phyloP scores from a whole-genome alignment of 2,113 vertebrate genomes.

The Aix galericulata region DNA sequence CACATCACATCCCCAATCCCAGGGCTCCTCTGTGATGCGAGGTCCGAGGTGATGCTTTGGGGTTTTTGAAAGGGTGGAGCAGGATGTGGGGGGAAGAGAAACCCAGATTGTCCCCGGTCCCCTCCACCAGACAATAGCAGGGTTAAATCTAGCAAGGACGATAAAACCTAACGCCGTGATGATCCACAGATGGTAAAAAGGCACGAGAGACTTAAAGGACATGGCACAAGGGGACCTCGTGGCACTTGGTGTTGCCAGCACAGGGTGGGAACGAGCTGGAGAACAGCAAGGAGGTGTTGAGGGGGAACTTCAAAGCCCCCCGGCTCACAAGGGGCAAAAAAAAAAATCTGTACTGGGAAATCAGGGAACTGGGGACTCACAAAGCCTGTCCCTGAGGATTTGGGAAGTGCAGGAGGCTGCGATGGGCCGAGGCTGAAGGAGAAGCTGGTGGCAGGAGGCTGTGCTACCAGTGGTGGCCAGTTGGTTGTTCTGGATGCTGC shows the following conservation, averaged over 20 bases:
- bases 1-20: accelerated
- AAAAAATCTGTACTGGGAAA: not conserved
- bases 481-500: not conserved
- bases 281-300: too few relatives aligned
- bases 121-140: not conserved
- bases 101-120: not conserved
- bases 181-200: not conserved
- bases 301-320: too few relatives aligned
- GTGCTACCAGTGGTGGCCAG: too few relatives aligned
- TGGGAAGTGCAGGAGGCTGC: not conserved
- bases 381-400: not conserved
- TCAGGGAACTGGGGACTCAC: not conserved
- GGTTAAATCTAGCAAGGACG: not conserved
- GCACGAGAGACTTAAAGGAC: not conserved
- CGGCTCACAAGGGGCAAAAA: not conserved
- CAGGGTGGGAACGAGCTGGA: accelerated
- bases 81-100: not conserved
- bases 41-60: not conserved
- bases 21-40: not conserved
- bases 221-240: not conserved
- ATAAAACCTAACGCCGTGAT: not conserved
- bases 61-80: not conserved
- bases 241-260: not conserved
- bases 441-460: not conserved
- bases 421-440: not conserved